Evolutionary conservation across 2,797 vertebrate genomes (phyloP).

Genomic region (Perodicticus potto): DNA sequence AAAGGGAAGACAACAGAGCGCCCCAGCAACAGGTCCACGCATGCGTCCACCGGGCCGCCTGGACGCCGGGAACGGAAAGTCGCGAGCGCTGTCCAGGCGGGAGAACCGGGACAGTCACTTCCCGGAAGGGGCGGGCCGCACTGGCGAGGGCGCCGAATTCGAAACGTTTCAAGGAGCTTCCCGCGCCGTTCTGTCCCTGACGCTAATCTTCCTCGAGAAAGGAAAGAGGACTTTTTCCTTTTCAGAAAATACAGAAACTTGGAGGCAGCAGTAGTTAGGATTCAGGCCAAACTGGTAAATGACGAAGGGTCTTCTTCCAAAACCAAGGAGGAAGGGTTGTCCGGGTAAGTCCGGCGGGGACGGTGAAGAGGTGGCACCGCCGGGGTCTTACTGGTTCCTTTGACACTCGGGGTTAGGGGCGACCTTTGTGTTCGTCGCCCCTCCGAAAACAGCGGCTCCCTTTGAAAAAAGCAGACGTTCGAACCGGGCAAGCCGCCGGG

Average conservation of each 20-base stretch:
- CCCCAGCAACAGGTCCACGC: conserved; percentile 45
- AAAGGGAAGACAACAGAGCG: not conserved
- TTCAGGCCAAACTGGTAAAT: not conserved
- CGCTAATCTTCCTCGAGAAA: not conserved
- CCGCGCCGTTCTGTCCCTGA: fast-evolving
- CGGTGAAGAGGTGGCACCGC: not conserved
- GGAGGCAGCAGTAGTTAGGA: not conserved
- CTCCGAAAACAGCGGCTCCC: not conserved
- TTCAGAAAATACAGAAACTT: not conserved
- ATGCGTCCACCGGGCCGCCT: not conserved
- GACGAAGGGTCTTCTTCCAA: conserved; percentile 43
- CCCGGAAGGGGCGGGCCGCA: conserved; percentile 66
- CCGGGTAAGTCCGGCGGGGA: conserved; percentile 71
- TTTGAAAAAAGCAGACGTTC: not conserved
- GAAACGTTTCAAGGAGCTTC: fast-evolving
- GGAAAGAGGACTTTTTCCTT: not conserved
- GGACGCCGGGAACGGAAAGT: fast-evolving
- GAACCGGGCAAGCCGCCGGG: fast-evolving
- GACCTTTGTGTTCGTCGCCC: no score
- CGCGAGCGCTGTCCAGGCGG: fast-evolving
- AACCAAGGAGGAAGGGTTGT: not conserved
- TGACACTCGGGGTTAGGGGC: not conserved
- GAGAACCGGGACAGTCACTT: not conserved
- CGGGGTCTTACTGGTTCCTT: not conserved
- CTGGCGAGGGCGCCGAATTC: not conserved